Conservation (phyloP, 2,113 vertebrate genomes). For the Opisthocomus hoazin region DNA sequence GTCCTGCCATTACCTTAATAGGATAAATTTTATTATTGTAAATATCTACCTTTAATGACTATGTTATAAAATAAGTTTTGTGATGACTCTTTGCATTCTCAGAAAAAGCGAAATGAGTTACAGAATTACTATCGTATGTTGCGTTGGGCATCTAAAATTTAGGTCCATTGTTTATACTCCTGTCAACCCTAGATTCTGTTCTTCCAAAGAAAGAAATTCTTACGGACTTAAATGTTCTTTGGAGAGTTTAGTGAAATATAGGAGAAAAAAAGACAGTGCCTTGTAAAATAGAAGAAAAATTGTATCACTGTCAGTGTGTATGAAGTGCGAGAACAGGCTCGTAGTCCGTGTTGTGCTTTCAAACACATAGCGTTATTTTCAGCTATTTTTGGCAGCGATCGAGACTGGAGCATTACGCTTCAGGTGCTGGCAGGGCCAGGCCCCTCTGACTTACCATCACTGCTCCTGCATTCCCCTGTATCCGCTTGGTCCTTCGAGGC, state of each 20-base stretch:
- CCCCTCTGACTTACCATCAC: not conserved
- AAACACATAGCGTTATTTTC: not conserved
- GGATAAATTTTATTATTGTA: not conserved
- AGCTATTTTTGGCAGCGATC: rapidly evolving
- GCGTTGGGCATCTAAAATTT: not conserved
- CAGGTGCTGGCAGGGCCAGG: not conserved
- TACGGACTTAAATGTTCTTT: not conserved
- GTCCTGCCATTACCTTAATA: not conserved
- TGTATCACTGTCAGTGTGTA: not conserved
- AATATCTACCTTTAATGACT: not conserved
- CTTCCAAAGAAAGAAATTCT: not conserved
- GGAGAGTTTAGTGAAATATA: not conserved
- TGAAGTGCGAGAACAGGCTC: not conserved
- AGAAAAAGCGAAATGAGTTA: not conserved
- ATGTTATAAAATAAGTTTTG: not conserved
- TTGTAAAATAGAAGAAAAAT: not conserved
- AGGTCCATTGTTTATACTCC: not conserved
- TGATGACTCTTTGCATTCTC: not conserved
- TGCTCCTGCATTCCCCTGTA: not conserved
- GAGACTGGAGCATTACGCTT: not conserved
- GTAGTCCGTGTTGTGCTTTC: not conserved
- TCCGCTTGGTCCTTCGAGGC: not conserved
- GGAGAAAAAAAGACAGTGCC: not conserved
- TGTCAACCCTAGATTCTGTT: not conserved
- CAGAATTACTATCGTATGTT: not conserved